phyloP scores from a whole-genome alignment of 2,888 invertebrate species.

The Plagodis dolabraria region DNA sequence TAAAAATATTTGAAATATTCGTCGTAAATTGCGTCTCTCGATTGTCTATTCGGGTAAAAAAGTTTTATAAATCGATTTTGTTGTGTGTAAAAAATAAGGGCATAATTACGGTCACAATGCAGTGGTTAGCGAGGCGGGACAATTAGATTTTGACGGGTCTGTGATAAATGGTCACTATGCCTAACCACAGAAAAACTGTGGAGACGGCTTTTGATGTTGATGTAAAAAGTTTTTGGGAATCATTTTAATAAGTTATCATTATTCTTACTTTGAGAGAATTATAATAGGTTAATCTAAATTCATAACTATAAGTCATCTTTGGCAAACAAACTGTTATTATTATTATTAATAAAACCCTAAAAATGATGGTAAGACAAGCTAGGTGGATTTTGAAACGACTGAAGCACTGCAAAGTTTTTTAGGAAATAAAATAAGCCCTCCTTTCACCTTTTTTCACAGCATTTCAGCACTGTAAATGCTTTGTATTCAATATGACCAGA shows the following conservation, averaged over 20 bases:
- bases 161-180: constrained; percentile 79
- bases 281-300: neutral
- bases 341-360: no score
- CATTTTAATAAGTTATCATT: neutral
- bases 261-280: neutral
- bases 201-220: constrained; percentile 51
- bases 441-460: no score
- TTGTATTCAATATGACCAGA: no score
- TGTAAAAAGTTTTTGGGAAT: constrained; percentile 1
- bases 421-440: no score
- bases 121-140: constrained; percentile 79
- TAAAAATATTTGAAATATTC: constrained; percentile 71
- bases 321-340: no score
- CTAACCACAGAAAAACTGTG: constrained; percentile 50
- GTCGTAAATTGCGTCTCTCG: constrained; percentile 62
- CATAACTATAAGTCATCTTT: no score
- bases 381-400: no score
- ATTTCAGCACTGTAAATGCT: no score
- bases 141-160: constrained; percentile 83
- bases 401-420: no score
- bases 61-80: constrained; percentile 69
- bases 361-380: no score
- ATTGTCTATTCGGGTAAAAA: constrained; percentile 61
- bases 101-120: constrained; percentile 82
- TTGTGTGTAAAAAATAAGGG: constrained; percentile 75